These are phyloP conservation scores for Mimas tiliae DNA, from an alignment of 2,888 invertebrate species.

Conservation along the genomic window DNA sequence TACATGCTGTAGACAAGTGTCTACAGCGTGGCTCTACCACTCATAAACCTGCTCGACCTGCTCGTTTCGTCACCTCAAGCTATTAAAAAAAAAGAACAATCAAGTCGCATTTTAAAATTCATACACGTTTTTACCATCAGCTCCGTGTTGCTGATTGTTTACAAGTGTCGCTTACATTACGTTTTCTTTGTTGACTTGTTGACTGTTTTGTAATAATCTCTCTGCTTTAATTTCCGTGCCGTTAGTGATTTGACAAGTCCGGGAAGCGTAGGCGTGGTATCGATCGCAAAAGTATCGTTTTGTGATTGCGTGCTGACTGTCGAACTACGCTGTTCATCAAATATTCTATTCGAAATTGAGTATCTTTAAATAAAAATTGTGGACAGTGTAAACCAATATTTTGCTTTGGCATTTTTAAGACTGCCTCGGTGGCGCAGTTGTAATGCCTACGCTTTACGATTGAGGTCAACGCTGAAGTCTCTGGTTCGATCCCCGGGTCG, in stretches of 20 bases:
- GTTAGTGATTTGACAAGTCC: slow-evolving; percentile 47
- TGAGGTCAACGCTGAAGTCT: too few species aligned
- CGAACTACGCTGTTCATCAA: neutral
- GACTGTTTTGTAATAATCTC: slow-evolving; percentile 31
- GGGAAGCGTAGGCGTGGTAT: slow-evolving; percentile 40
- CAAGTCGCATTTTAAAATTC: neutral
- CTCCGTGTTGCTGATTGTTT: neutral
- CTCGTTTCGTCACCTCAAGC: too few species aligned
- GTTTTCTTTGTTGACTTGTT: slow-evolving; percentile 26
- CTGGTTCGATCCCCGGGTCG: too few species aligned
- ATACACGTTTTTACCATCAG: slow-evolving; percentile 1
- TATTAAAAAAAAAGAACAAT: too few species aligned
- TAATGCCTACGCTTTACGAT: too few species aligned
- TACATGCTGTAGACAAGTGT: too few species aligned
- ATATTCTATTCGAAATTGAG: neutral
- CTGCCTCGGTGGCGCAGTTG: too few species aligned
- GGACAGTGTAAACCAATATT: neutral
- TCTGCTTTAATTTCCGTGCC: slow-evolving; percentile 49
- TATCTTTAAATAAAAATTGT: neutral
- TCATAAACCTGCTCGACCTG: too few species aligned
- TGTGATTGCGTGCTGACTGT: neutral
- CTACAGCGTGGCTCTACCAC: too few species aligned
- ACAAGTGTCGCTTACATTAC: slow-evolving; percentile 9
- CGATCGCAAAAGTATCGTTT: slow-evolving; percentile 5
- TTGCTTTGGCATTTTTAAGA: too few species aligned